Conservation (phyloP, 2,113 vertebrate genomes). For the Ochotona curzoniae region DNA sequence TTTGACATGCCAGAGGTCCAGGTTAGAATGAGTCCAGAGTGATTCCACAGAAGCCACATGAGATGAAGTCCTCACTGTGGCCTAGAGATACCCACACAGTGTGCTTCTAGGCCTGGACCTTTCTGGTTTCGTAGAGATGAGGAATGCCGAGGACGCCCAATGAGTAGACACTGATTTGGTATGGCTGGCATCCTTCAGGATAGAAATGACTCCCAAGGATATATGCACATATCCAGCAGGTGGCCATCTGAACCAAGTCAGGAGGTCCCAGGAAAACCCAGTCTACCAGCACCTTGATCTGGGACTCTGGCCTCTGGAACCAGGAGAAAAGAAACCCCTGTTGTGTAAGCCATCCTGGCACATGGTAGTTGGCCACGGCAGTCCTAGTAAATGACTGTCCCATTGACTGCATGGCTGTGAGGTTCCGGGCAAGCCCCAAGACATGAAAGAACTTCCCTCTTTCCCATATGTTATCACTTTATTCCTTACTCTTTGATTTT, state of each 20-base stretch:
- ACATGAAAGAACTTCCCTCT: not conserved
- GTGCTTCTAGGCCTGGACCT: not conserved
- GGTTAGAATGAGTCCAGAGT: not conserved
- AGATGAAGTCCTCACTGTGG: rapidly evolving
- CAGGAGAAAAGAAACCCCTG: not conserved
- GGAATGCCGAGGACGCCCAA: rapidly evolving
- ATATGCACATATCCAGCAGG: not conserved
- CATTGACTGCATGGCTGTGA: not conserved
- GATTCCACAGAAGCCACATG: not conserved
- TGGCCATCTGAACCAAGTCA: not conserved
- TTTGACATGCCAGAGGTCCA: not conserved
- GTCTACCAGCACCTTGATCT: not conserved
- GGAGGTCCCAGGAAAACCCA: not conserved
- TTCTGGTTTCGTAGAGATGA: not conserved
- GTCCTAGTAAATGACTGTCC: not conserved
- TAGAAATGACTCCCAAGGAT: not conserved
- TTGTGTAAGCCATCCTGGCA: not conserved
- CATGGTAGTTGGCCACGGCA: not conserved
- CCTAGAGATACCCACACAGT: not conserved
- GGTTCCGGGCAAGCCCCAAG: not conserved
- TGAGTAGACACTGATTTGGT: not conserved
- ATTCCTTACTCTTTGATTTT: constrained; percentile 47
- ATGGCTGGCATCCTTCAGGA: not conserved
- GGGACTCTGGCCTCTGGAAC: not conserved
- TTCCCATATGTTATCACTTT: constrained; percentile 11